Base-by-base conservation (phyloP, 1,140 invertebrate species). In the Macrocentrus cingulum region DNA sequence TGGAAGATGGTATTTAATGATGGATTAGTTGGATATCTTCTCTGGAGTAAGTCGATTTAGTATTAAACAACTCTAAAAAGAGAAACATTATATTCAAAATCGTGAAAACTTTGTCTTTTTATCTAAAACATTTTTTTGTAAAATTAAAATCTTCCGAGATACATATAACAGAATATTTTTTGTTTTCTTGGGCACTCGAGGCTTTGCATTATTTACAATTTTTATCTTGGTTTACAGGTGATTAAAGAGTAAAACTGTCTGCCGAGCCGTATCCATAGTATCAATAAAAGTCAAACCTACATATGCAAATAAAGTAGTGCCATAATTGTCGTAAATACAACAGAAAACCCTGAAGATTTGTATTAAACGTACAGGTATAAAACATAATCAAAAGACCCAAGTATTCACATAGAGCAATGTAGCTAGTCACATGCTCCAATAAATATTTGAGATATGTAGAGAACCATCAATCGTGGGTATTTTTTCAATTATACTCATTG, bases 221-320 rank as follows among this genome's bases (percentile, higher is more conserved):
- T 16, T 56, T 18, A 34, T 29, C 18, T 36, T 4, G 13, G 13
- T 42, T 56, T 42, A 45, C 18, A 48, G 54, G 34, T 56, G 13
- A 37, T 22, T 5, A 19, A 39, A 37, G 23, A 22, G 11, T 1
- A 1, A 39, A 37, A n/a, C 18, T 39, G 42, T 13, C 39, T 42
- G 22, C 55, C 55, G 55, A 50, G 34, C 55, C 46, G 55, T 56
- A 57, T 48, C 22, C 16, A 49, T 22, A 36, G 20, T 16, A 8
- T 2, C 41, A n/a, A 57, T 22, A 11, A 1, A 57, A 50, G 29
- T 16, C 22, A 42, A 9, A 57, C 13, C 36, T 39, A n/a, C 36
- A 39, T 39, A 13, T 15, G 8, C 7, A 4, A 39, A n/a, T 4
- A 15, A 39, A 39, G 15, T 39, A 19, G 22, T 44, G 22, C 5